Conservation (phyloP, 2,113 vertebrate genomes). For the Lipophrys pholis region DNA sequence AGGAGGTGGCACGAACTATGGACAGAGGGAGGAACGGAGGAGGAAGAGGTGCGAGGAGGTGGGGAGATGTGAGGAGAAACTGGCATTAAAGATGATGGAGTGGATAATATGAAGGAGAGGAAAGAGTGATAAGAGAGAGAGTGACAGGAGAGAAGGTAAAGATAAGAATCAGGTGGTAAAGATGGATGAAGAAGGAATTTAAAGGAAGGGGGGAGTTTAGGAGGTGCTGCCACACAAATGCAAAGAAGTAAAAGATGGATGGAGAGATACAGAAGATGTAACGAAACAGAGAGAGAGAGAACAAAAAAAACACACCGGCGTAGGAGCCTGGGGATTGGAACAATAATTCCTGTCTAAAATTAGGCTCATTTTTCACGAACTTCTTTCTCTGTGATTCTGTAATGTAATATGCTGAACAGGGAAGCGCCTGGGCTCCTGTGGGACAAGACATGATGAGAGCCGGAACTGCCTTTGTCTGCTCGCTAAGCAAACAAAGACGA, state of each 20-base stretch:
- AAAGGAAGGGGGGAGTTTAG: neutral
- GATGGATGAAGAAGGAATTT: conserved; percentile 14
- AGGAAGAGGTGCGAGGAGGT: neutral
- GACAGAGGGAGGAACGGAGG: neutral
- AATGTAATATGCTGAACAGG: conserved; percentile 73
- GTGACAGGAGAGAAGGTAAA: neutral
- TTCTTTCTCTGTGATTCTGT: conserved; percentile 68
- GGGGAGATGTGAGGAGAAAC: conserved; percentile 13
- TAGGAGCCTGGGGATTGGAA: conserved; percentile 57
- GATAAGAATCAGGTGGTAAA: conserved; percentile 11
- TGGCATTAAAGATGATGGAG: conserved; percentile 5
- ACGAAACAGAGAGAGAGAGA: conserved; percentile 18
- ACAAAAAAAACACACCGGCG: conserved; percentile 19
- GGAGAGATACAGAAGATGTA: conserved; percentile 31
- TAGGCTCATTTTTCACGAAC: conserved; percentile 80
- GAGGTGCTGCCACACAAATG: conserved; percentile 21
- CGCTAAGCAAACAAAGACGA: conserved; percentile 49
- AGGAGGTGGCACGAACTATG: conserved; percentile 31
- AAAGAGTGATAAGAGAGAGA: neutral
- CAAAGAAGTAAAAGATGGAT: conserved; percentile 17
- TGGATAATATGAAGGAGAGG: neutral
- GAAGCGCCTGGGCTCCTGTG: conserved; percentile 66
- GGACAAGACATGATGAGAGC: conserved; percentile 61
- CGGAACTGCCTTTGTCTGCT: conserved; percentile 57
- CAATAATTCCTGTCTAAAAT: conserved; percentile 77